A percentile compares a stretch with the other conserved stretches of the same genome.
Evolutionary conservation across 2,797 vertebrate species (phyloP).

Genomic region (Lagothrix lagotricha): DNA sequence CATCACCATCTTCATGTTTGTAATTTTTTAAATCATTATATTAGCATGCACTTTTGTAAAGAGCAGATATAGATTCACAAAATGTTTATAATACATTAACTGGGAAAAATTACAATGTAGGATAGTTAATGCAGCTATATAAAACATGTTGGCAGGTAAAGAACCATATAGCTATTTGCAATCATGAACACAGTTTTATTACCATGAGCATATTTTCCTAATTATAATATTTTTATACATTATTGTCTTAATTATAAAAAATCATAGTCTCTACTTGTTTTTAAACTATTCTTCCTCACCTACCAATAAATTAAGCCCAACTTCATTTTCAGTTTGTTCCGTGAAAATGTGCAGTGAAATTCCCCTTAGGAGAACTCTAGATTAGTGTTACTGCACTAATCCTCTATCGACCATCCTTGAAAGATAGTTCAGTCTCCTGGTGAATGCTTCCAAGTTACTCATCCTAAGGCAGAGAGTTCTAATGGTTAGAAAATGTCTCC

Average conservation of each 20-base stretch:
- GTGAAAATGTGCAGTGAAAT: not conserved
- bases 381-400: not conserved
- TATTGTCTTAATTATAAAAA: not conserved
- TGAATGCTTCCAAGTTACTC: not conserved
- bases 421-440: not conserved
- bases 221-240: not conserved
- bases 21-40: not conserved
- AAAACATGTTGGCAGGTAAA: not conserved
- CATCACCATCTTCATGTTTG: not conserved
- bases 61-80: not conserved
- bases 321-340: constrained; percentile 11
- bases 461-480: not conserved
- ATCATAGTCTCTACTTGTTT: not conserved
- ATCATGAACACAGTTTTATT: not conserved
- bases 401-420: not conserved
- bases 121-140: not conserved
- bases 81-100: not conserved
- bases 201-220: not conserved
- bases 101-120: not conserved
- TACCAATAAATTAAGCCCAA: not conserved
- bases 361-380: not conserved
- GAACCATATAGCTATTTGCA: not conserved
- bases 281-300: not conserved
- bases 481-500: not conserved
- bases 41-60: not conserved